Conservation (phyloP, 2,113 vertebrate species). For the Hippocampus comes region DNA sequence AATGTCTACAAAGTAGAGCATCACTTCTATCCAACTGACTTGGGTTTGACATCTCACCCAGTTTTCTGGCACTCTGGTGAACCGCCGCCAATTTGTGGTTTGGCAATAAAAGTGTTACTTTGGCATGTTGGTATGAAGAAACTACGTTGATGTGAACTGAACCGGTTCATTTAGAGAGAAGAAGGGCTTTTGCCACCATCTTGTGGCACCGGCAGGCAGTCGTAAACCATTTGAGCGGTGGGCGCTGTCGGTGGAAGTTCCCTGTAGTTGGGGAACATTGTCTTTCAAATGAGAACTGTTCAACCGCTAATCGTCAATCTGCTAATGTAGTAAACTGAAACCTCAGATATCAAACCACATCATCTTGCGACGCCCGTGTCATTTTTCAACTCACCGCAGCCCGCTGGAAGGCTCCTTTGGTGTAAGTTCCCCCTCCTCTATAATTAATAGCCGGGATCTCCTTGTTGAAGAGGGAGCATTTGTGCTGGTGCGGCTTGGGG, state of each 20-base stretch:
- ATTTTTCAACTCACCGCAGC: constrained; percentile 82
- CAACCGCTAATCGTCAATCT: background rate
- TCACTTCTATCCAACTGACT: too few relatives aligned
- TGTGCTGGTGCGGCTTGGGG: constrained; percentile 86
- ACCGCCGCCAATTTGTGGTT: too few relatives aligned
- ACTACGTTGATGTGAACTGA: background rate
- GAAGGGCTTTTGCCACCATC: background rate
- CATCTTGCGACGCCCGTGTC: background rate
- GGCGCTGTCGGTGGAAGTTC: too few relatives aligned
- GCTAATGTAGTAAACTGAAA: background rate
- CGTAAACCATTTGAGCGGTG: too few relatives aligned
- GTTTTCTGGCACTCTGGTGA: too few relatives aligned
- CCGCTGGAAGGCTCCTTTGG: constrained; percentile 94
- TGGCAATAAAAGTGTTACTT: background rate
- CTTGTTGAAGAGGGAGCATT: constrained; percentile 89
- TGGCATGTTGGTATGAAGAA: background rate
- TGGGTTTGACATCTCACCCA: too few relatives aligned
- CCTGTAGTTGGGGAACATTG: background rate
- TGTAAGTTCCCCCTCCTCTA: constrained; percentile 94
- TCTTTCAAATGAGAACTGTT: background rate
- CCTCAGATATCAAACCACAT: background rate
- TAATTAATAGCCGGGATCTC: constrained; percentile 94
- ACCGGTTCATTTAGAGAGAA: too few relatives aligned
- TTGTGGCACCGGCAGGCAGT: background rate
- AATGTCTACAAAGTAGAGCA: too few relatives aligned